Conservation (phyloP, 2,888 invertebrate species). For the Thera obeliscata region DNA sequence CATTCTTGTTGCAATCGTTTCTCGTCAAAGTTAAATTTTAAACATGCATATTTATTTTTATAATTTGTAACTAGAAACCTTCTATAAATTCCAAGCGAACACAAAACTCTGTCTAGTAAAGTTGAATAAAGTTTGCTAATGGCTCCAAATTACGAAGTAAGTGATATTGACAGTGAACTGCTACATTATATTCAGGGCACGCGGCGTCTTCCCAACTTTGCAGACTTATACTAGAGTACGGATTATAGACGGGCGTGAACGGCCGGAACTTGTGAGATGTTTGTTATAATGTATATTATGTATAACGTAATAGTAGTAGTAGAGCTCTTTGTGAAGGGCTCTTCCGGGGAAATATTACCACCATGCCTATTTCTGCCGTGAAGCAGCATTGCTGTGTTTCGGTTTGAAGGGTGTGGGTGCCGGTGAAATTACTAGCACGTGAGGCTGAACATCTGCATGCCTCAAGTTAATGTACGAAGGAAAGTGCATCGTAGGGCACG, state of each 20-base stretch:
- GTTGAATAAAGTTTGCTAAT: conserved; percentile 38
- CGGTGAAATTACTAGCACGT: too few relatives aligned
- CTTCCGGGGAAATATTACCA: too few relatives aligned
- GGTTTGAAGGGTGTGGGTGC: too few relatives aligned
- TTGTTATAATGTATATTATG: not conserved
- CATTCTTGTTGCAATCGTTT: too few relatives aligned
- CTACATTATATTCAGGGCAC: conserved; percentile 50
- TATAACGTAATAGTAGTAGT: too few relatives aligned
- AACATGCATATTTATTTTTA: not conserved
- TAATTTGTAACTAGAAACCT: conserved; percentile 5
- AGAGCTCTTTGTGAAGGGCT: too few relatives aligned
- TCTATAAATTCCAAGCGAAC: conserved; percentile 18
- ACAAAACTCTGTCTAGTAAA: conserved; percentile 30
- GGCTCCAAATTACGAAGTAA: conserved; percentile 52
- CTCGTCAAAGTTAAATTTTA: too few relatives aligned
- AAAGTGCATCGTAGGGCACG: too few relatives aligned
- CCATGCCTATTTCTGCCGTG: too few relatives aligned
- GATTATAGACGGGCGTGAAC: conserved; percentile 28
- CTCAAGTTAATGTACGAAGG: too few relatives aligned
- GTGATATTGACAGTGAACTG: conserved; percentile 48
- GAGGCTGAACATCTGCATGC: too few relatives aligned
- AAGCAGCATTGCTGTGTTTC: too few relatives aligned
- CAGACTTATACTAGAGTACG: conserved; percentile 47
- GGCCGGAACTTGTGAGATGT: conserved; percentile 12
- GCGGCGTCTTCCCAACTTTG: conserved; percentile 51